A percentile compares a stretch with the other conserved stretches of the same genome.
These are phyloP conservation scores for Macquaria ambigua DNA, from an alignment of 2,113 vertebrate species.

Conservation along the genomic window DNA sequence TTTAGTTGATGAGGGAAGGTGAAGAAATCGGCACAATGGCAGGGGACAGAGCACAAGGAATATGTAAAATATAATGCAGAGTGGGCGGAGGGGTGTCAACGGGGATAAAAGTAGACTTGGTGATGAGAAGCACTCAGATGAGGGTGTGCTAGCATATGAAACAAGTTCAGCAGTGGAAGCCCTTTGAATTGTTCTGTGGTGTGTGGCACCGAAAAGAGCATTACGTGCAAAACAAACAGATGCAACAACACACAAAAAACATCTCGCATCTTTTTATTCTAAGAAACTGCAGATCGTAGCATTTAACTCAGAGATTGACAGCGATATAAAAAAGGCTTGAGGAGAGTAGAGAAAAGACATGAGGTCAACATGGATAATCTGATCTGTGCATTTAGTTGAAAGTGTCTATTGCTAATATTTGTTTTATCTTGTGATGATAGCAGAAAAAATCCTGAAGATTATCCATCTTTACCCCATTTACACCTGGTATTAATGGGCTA, in stretches of 20 bases:
- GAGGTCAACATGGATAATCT: background rate
- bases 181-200: background rate
- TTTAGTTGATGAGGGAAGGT: conserved; percentile 51
- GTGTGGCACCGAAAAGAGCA: background rate
- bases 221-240: background rate
- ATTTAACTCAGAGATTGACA: background rate
- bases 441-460: background rate
- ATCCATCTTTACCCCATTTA: background rate
- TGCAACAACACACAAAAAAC: background rate
- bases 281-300: background rate
- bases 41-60: conserved; percentile 33
- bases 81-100: conserved; percentile 58
- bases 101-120: conserved; percentile 46
- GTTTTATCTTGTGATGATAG: background rate
- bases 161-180: conserved; percentile 21
- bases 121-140: conserved; percentile 44
- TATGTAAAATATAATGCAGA: conserved; percentile 36
- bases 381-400: background rate
- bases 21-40: conserved; percentile 45
- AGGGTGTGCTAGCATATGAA: conserved; percentile 48
- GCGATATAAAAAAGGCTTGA: background rate
- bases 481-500: background rate
- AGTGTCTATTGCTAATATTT: background rate
- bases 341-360: background rate
- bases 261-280: background rate